Conservation (phyloP, 2,888 invertebrate genomes). For the Thera obeliscata region DNA sequence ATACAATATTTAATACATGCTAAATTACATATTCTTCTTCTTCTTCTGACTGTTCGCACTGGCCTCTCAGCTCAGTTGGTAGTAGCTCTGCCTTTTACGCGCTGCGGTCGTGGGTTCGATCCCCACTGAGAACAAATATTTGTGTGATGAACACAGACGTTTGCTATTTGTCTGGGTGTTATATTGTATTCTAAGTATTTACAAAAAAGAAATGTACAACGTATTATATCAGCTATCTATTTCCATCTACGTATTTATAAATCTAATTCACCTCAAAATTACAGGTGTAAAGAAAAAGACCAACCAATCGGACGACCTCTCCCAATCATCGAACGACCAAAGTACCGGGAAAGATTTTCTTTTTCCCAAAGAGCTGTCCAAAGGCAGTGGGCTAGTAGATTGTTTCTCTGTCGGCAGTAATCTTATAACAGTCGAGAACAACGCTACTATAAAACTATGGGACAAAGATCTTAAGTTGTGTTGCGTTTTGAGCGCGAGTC, state of each 20-base stretch:
- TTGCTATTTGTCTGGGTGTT: too few species aligned
- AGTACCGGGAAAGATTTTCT: conserved; percentile 60
- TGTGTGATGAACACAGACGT: too few species aligned
- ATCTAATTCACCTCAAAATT: conserved; percentile 18
- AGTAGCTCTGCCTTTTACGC: too few species aligned
- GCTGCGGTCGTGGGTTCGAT: too few species aligned
- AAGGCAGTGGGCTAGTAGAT: conserved; percentile 61
- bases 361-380: conserved; percentile 58
- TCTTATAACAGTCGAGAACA: conserved; percentile 70
- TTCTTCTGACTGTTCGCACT: too few species aligned
- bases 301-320: conserved; percentile 56
- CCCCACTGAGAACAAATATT: too few species aligned
- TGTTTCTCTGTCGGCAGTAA: conserved; percentile 70
- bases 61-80: too few species aligned
- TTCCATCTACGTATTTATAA: too few species aligned
- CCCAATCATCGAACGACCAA: conserved; percentile 64
- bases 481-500: conserved; percentile 66
- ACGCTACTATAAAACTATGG: conserved; percentile 75
- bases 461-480: conserved; percentile 57
- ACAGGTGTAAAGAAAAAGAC: conserved; percentile 64
- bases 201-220: too few species aligned
- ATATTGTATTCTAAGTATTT: too few species aligned
- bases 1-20: too few species aligned
- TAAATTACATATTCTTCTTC: too few species aligned
- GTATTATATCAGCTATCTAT: not conserved